Percentiles rank a stretch among this genome's conserved stretches.
phyloP scores from a whole-genome alignment of 1,140 invertebrate genomes.

The Cotesia glomerata region DNA sequence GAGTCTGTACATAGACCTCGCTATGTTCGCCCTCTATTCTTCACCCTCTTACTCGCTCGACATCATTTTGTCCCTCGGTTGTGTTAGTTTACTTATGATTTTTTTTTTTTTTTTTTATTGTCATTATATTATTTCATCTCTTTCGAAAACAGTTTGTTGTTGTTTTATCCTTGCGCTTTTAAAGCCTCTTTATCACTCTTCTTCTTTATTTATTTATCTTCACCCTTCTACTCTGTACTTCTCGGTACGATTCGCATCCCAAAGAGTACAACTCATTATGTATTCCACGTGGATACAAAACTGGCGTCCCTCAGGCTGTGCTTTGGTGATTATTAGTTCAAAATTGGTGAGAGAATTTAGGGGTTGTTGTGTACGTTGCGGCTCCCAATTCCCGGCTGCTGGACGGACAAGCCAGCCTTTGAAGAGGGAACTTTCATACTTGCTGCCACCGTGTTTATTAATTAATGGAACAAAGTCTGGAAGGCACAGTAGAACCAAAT shows the following conservation, averaged over 20 bases:
- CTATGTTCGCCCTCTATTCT: conserved; percentile 12
- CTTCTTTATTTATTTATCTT: background rate
- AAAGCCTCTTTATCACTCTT: background rate
- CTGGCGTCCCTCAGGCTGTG: conserved; percentile 7
- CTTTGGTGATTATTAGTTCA: conserved; percentile 28
- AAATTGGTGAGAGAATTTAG: conserved; percentile 21
- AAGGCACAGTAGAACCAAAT: conserved; percentile 33
- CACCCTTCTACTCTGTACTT: background rate
- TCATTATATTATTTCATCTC: no score
- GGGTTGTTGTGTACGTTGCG: background rate
- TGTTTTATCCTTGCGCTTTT: background rate
- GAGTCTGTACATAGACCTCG: conserved; percentile 18
- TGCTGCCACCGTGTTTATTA: conserved; percentile 36
- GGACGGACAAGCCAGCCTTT: background rate
- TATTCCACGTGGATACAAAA: conserved; percentile 19
- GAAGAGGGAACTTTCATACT: conserved; percentile 4
- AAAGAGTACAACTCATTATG: conserved; percentile 11
- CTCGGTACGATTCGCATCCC: background rate
- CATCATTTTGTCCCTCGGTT: conserved; percentile 16
- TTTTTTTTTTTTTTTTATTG: no score
- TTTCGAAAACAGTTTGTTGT: no score
- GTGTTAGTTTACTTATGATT: no score
- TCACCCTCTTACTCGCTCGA: conserved; percentile 3
- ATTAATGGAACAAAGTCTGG: conserved; percentile 36
- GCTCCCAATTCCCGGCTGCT: background rate